Base-by-base conservation (phyloP, 2,888 invertebrate species). In the Baronia brevicornis region DNA sequence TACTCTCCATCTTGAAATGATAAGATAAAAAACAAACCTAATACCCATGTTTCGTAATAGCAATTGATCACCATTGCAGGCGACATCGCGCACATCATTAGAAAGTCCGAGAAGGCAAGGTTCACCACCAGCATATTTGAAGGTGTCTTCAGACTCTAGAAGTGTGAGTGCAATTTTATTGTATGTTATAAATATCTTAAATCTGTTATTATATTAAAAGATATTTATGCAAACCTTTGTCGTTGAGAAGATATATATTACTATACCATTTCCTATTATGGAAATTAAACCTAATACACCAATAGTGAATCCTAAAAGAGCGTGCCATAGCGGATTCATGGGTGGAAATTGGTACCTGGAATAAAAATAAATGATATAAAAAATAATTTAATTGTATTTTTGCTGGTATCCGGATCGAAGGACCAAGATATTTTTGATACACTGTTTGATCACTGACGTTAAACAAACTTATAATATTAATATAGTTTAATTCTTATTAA, bases 81-180 rank as follows among this genome's bases (percentile, higher is more conserved):
- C 50, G 91, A 88, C 92, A 92, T 92, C 48, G 84, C 73, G 56
- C 90, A 82, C 94, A 95, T 95, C 91, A 95, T 95, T 43, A 91
- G 86, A 60, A 95, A 93, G 63, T 95, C 95, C 33, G 94, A 94
- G 68, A 96, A 89, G 14, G 96, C 96, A 57, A 96, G 86, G 77
- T 96, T 96, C 36, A 96, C 91, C 35, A 96, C 91, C 47, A 96
- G 85, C 51, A 96, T 85, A 70, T 96, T 96, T 37, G 96, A 94
- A 22, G 96, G 95, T 18, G 95, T 95, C 49, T 94, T 89, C 33
- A 96, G 85, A 27, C 74, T 66, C 78, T 78, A 61, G 2, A 64
- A 66, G 36, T 5, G 10, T 10, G 17, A 17, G 8, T 5, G 62
- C 2, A 63, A 67, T 10, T 14, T 7, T 4, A 5, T 13, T 4